These are phyloP conservation scores for Aphrophora alni DNA, from an alignment of 2,888 invertebrate species.

Conservation along the genomic window DNA sequence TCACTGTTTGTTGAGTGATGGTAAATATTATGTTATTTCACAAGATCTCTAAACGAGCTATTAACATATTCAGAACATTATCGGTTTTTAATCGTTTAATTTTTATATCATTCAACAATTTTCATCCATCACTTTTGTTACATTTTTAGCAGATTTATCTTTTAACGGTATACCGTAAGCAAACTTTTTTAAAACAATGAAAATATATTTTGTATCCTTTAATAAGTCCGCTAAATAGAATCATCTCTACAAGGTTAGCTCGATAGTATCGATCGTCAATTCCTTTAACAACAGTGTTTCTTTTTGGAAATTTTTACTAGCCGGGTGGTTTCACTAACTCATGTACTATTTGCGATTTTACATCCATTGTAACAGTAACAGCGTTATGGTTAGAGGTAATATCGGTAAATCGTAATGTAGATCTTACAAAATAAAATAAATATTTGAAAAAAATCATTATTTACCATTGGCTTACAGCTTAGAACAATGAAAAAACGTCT, in stretches of 20 bases:
- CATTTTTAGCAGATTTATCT: constrained; percentile 19
- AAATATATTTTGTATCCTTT: constrained; percentile 36
- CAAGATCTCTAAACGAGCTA: not conserved
- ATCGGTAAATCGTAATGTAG: too few relatives aligned
- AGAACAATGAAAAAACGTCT: too few relatives aligned
- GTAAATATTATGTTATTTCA: constrained; percentile 26
- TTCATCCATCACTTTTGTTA: constrained; percentile 1
- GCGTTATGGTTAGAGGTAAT: too few relatives aligned
- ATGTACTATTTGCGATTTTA: not conserved
- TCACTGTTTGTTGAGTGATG: constrained; percentile 22
- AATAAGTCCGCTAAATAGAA: constrained; percentile 30
- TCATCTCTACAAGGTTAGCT: constrained; percentile 35
- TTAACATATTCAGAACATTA: constrained; percentile 26
- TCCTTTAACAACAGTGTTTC: constrained; percentile 32
- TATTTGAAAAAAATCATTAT: too few relatives aligned
- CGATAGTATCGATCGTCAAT: constrained; percentile 36
- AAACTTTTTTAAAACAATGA: constrained; percentile 25
- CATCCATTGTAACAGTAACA: not conserved
- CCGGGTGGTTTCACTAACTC: constrained; percentile 31
- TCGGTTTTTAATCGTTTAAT: constrained; percentile 30
- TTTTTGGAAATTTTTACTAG: constrained; percentile 26
- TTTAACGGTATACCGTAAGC: constrained; percentile 35
- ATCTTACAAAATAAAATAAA: too few relatives aligned
- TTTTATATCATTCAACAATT: not conserved
- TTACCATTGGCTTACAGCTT: too few relatives aligned